Percentiles rank a stretch among this genome's conserved stretches.
phyloP scores from a whole-genome alignment of 35 echinoderm and acorn worm species.

The Apostichopus japonicus region DNA sequence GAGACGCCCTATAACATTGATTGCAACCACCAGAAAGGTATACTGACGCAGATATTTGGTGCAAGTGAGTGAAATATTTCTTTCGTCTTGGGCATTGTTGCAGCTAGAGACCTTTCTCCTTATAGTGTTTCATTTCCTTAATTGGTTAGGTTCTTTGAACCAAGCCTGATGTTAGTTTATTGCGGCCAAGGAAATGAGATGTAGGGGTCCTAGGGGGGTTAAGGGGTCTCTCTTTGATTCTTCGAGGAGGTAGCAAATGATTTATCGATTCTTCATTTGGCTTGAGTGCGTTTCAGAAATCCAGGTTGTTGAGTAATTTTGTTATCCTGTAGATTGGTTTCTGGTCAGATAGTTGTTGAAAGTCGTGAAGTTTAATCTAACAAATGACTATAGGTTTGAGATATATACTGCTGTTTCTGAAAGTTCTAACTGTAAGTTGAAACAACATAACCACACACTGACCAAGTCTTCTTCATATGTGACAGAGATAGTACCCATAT shows the following conservation, averaged over 20 bases:
- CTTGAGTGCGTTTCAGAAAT: no score
- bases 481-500: no score
- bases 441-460: no score
- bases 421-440: no score
- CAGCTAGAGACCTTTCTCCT: neutral
- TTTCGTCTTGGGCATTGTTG: neutral
- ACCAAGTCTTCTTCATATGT: no score
- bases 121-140: neutral
- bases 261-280: neutral
- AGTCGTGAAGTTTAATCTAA: no score
- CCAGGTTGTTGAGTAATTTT: no score
- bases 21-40: constrained; percentile 95
- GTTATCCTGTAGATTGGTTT: no score
- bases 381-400: no score
- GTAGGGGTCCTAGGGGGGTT: neutral
- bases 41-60: constrained; percentile 98
- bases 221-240: neutral
- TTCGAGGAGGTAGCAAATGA: neutral
- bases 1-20: constrained; percentile 99
- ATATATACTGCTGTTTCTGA: no score
- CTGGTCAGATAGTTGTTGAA: no score
- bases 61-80: constrained; percentile 77
- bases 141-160: neutral
- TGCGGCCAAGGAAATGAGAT: neutral
- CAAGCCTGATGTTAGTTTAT: neutral